These are phyloP conservation scores for Polyergus mexicanus DNA, from an alignment of 1,140 invertebrate species.

Conservation along the genomic window DNA sequence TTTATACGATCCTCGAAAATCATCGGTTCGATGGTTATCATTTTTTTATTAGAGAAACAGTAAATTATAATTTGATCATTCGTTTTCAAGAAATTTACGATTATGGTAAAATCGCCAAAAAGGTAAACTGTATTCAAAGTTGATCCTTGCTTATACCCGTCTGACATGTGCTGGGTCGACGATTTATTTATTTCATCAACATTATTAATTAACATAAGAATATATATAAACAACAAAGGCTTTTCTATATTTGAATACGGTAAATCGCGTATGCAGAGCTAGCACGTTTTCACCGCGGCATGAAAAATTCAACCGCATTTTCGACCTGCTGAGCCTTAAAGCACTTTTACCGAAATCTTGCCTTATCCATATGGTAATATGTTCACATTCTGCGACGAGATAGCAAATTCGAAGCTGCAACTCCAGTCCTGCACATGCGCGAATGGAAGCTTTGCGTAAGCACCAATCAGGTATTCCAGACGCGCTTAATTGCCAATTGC, in stretches of 20 bases:
- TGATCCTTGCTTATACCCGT: background rate
- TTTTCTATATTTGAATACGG: slow-evolving; percentile 16
- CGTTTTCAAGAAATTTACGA: too few species aligned
- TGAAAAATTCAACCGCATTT: slow-evolving; percentile 61
- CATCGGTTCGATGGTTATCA: too few species aligned
- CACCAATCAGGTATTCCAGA: slow-evolving; percentile 63
- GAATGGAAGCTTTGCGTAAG: background rate
- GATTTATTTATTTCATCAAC: background rate
- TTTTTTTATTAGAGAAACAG: too few species aligned
- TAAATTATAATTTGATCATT: too few species aligned
- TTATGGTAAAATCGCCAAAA: too few species aligned
- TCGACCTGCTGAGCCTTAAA: slow-evolving; percentile 21
- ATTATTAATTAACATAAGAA: slow-evolving; percentile 29
- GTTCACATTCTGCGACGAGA: background rate
- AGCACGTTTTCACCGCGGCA: slow-evolving; percentile 22
- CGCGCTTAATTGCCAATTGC: slow-evolving; percentile 61
- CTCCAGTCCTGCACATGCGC: slow-evolving; percentile 35
- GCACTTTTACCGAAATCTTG: slow-evolving; percentile 65
- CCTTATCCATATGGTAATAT: slow-evolving; percentile 69
- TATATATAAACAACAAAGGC: background rate
- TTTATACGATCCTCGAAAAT: too few species aligned
- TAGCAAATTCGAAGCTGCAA: slow-evolving; percentile 52
- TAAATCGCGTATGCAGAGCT: slow-evolving; percentile 13
- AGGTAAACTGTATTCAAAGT: background rate
- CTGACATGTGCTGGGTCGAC: background rate